Conservation (phyloP, 2,888 invertebrate genomes). For the Schizaphis graminum region DNA sequence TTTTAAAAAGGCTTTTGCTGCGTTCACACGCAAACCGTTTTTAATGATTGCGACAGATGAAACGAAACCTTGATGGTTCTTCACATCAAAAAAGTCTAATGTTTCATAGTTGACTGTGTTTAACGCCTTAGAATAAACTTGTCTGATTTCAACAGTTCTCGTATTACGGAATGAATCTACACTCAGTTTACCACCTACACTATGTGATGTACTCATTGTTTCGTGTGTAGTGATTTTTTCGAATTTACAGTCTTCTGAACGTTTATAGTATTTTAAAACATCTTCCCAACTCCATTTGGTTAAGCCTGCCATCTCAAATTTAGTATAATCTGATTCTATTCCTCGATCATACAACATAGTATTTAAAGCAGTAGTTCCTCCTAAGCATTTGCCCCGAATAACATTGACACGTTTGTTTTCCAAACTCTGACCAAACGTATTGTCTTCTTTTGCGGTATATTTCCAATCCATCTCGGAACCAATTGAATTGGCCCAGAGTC, state of each 20-base stretch:
- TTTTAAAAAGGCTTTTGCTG: constrained; percentile 70
- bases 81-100: constrained; percentile 70
- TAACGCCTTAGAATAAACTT: constrained; percentile 67
- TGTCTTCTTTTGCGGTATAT: constrained; percentile 73
- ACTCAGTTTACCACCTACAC: constrained; percentile 70
- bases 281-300: constrained; percentile 73
- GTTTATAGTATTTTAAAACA: constrained; percentile 71
- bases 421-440: constrained; percentile 69
- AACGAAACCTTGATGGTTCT: constrained; percentile 68
- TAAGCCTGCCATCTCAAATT: constrained; percentile 75
- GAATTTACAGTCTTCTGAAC: constrained; percentile 71
- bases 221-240: constrained; percentile 70
- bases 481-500: constrained; percentile 70
- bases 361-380: constrained; percentile 68
- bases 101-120: constrained; percentile 70
- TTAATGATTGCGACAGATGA: constrained; percentile 68
- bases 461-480: constrained; percentile 73
- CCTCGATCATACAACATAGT: constrained; percentile 76
- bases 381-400: constrained; percentile 71
- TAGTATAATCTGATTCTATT: constrained; percentile 80
- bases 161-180: constrained; percentile 67
- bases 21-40: constrained; percentile 70
- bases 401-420: constrained; percentile 72
- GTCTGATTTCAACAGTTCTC: constrained; percentile 11
- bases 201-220: constrained; percentile 71